Percentiles rank a stretch among this genome's conserved stretches.
Conservation (phyloP, 2,888 invertebrate species). For the Falcaria lacertinaria region DNA sequence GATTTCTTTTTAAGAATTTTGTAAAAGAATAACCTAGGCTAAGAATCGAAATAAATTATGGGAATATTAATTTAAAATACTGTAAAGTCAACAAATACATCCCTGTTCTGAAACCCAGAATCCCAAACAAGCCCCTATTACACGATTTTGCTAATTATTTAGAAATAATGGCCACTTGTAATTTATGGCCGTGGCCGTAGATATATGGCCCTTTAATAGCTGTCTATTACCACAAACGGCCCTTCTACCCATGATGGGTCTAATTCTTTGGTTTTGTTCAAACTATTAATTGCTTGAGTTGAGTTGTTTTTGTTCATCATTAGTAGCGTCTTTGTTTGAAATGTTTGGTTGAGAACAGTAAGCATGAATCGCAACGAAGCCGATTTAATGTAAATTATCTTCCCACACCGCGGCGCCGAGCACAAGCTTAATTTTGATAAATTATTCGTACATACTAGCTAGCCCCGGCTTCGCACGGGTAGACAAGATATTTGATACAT, state of each 20-base stretch:
- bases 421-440: too few relatives aligned
- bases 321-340: background rate
- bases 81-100: constrained; percentile 12
- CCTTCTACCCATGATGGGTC: constrained; percentile 13
- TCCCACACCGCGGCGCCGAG: too few relatives aligned
- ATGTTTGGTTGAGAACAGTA: background rate
- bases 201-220: constrained; percentile 53
- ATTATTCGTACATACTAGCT: too few relatives aligned
- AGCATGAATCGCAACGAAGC: background rate
- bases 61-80: background rate
- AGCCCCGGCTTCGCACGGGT: too few relatives aligned
- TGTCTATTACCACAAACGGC: constrained; percentile 46
- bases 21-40: too few relatives aligned
- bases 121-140: constrained; percentile 31
- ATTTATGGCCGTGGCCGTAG: constrained; percentile 47
- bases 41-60: too few relatives aligned
- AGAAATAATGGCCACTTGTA: constrained; percentile 40
- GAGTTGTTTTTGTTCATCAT: background rate
- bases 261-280: background rate
- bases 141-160: constrained; percentile 54
- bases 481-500: too few relatives aligned
- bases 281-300: background rate
- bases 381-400: too few relatives aligned
- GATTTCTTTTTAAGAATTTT: too few relatives aligned
- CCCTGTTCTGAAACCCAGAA: constrained; percentile 21